Conservation (phyloP, 2,113 vertebrate genomes). For the Cyphomyrus plagiostoma region DNA sequence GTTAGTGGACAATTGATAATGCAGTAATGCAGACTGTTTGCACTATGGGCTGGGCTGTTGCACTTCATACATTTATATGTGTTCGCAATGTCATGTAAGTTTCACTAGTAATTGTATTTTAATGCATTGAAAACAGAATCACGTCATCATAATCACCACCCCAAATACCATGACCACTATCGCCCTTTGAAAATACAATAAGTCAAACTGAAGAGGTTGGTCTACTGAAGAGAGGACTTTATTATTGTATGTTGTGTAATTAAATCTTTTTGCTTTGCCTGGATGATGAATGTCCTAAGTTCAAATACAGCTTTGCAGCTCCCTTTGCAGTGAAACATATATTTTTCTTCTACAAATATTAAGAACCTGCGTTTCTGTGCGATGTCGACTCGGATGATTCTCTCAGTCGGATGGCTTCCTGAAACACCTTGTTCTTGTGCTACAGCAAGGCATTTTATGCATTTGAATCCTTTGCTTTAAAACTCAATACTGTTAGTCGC, state of each 20-base stretch:
- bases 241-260: not conserved
- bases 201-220: not conserved
- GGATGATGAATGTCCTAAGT: not conserved
- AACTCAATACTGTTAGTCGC: not conserved
- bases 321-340: not conserved
- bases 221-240: not conserved
- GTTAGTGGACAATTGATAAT: not conserved
- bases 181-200: not conserved
- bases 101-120: not conserved
- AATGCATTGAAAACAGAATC: not conserved
- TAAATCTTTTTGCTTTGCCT: not conserved
- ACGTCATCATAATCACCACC: not conserved
- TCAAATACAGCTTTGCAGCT: not conserved
- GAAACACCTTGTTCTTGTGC: not conserved
- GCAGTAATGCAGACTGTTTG: not conserved
- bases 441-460: not conserved
- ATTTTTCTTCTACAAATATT: not conserved
- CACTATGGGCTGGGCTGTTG: not conserved
- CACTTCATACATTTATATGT: not conserved
- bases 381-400: not conserved
- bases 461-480: not conserved
- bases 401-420: not conserved
- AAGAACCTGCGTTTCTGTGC: not conserved
- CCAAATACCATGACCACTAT: not conserved
- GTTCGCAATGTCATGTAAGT: not conserved